phyloP scores from a whole-genome alignment of 1,140 invertebrate species.

The Pseudomyrmex sp. region DNA sequence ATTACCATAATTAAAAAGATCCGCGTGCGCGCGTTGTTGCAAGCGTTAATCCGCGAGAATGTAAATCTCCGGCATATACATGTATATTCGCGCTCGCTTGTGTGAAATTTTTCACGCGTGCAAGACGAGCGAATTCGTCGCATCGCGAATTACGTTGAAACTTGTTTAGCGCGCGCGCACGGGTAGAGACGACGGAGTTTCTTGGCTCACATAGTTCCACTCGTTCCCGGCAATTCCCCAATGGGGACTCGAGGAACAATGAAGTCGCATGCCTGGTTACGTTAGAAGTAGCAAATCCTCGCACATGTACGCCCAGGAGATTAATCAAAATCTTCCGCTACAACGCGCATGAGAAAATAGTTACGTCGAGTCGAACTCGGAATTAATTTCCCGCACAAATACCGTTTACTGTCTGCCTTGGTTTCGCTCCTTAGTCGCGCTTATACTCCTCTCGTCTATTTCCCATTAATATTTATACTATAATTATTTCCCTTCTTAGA shows the following conservation, averaged over 20 bases:
- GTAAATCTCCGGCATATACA: conserved; percentile 25
- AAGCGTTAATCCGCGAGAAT: conserved; percentile 48
- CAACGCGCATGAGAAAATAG: conserved; percentile 54
- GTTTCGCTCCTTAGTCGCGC: neutral
- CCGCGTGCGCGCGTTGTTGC: conserved; percentile 13
- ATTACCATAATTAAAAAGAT: conserved; percentile 60
- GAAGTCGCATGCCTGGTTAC: conserved; percentile 50
- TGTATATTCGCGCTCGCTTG: neutral
- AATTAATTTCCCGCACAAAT: conserved; percentile 49
- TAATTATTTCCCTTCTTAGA: neutral
- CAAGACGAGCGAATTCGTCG: neutral
- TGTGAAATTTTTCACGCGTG: conserved; percentile 2
- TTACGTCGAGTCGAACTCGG: conserved; percentile 20
- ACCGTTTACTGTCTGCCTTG: neutral
- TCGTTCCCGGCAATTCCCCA: conserved; percentile 52
- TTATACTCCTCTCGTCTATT: neutral
- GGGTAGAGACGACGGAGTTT: conserved; percentile 25
- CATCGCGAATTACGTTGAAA: conserved; percentile 16
- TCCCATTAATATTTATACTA: neutral
- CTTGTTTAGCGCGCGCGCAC: conserved; percentile 35
- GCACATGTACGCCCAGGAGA: conserved; percentile 48
- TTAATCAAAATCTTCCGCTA: conserved; percentile 61
- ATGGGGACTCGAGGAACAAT: conserved; percentile 24
- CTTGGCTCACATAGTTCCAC: conserved; percentile 50
- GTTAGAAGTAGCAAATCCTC: conserved; percentile 55